Conservation (phyloP, 1,140 invertebrate genomes). For the Maconellicoccus hirsutus region DNA sequence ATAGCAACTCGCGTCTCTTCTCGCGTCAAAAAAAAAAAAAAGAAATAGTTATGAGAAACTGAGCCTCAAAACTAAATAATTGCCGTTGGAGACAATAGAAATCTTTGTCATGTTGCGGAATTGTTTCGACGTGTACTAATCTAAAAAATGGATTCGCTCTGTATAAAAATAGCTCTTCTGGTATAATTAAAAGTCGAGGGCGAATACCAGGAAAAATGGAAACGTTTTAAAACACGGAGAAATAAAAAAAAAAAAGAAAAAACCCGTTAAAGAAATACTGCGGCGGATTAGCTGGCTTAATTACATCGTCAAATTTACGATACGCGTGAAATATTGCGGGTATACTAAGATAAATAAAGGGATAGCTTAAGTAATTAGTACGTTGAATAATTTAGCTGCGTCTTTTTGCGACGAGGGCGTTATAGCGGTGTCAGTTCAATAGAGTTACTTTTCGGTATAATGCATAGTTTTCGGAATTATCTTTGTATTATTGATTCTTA, state of each 20-base stretch:
- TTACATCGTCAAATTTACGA: constrained; percentile 9
- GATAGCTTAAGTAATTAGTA: constrained; percentile 9
- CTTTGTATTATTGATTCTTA: neutral
- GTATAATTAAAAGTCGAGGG: neutral
- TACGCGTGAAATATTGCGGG: neutral
- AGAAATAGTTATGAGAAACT: neutral
- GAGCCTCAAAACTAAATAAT: constrained; percentile 5
- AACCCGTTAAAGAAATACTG: neutral
- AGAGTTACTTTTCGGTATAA: neutral
- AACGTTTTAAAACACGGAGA: neutral
- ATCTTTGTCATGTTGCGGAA: neutral
- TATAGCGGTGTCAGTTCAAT: neutral
- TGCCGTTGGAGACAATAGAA: neutral
- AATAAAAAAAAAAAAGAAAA: too few relatives aligned
- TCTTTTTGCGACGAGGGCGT: neutral
- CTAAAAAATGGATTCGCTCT: neutral
- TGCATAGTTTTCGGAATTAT: neutral
- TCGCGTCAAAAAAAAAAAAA: neutral
- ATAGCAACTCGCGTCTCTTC: neutral
- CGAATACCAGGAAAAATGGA: neutral
- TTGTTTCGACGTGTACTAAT: constrained; percentile 3
- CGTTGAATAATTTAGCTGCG: neutral
- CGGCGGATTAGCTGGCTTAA: neutral
- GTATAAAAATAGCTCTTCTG: neutral
- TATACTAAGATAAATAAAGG: neutral